phyloP scores from a whole-genome alignment of 2,797 vertebrate genomes.

The Florisuga fusca region DNA sequence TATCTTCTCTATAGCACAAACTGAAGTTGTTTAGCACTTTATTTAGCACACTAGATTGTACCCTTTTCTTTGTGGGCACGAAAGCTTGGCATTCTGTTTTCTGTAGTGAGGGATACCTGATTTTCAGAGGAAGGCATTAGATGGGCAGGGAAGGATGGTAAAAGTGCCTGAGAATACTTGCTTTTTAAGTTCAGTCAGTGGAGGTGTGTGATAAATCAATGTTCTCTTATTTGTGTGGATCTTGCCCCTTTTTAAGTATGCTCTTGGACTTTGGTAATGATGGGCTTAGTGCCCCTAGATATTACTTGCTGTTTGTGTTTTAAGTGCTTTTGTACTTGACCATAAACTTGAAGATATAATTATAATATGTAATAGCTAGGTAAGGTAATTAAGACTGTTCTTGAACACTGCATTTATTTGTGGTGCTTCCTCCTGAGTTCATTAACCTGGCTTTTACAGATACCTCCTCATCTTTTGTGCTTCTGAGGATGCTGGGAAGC shows the following conservation, averaged over 20 bases:
- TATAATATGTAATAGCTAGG: not conserved
- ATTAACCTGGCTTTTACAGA: not conserved
- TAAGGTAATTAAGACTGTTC: not conserved
- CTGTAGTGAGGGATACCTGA: not conserved
- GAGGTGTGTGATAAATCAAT: not conserved
- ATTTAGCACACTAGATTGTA: not conserved
- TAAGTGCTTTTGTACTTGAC: not conserved
- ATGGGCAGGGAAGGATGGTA: not conserved
- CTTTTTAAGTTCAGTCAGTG: not conserved
- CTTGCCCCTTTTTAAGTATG: not conserved
- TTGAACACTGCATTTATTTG: not conserved
- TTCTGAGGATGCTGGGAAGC: not conserved
- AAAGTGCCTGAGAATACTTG: not conserved
- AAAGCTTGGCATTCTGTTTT: not conserved
- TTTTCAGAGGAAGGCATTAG: not conserved
- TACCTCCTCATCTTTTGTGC: not conserved
- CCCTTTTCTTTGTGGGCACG: not conserved
- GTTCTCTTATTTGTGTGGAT: not conserved
- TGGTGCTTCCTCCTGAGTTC: not conserved
- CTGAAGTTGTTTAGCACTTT: not conserved
- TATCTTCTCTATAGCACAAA: not conserved
- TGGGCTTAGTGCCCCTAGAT: not conserved
- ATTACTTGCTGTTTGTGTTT: not conserved
- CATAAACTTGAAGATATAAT: not conserved
- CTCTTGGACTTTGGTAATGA: not conserved